A percentile compares a stretch with the other conserved stretches of the same genome.
Evolutionary conservation across 2,797 vertebrate genomes (phyloP).

Genomic region (Moxostoma hubbsi): DNA sequence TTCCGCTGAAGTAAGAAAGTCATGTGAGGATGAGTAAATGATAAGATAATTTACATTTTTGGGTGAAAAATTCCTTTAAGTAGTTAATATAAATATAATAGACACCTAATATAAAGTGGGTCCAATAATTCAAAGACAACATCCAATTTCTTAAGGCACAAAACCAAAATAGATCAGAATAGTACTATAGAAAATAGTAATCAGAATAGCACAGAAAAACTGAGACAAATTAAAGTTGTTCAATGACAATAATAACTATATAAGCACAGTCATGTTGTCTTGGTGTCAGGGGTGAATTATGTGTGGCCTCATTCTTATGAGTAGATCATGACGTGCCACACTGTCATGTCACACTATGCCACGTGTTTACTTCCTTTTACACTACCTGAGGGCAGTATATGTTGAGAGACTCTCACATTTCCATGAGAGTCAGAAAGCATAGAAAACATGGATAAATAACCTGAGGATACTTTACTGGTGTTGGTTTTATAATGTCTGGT

Average conservation of each 20-base stretch:
- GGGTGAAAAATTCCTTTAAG: too few relatives aligned
- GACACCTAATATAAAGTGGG: too few relatives aligned
- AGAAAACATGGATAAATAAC: slow-evolving; percentile 2
- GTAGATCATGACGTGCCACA: not conserved
- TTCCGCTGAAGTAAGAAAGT: too few relatives aligned
- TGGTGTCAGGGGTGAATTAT: not conserved
- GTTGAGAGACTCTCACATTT: not conserved
- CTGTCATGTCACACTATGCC: not conserved
- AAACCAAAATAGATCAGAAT: too few relatives aligned
- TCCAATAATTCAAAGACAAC: too few relatives aligned
- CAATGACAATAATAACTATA: not conserved
- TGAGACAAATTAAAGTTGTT: too few relatives aligned
- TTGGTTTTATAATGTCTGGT: not conserved
- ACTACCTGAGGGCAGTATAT: not conserved
- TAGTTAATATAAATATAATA: too few relatives aligned
- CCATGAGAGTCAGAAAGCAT: too few relatives aligned
- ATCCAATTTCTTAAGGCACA: too few relatives aligned
- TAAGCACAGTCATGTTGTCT: not conserved
- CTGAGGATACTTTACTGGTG: not conserved
- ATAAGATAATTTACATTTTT: too few relatives aligned
- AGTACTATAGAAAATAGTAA: too few relatives aligned
- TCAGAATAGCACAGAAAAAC: not conserved
- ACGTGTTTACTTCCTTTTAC: not conserved
- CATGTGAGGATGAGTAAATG: too few relatives aligned
- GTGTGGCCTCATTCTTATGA: not conserved